Conservation (phyloP, 2,113 vertebrate genomes). For the Oryzias melastigma region DNA sequence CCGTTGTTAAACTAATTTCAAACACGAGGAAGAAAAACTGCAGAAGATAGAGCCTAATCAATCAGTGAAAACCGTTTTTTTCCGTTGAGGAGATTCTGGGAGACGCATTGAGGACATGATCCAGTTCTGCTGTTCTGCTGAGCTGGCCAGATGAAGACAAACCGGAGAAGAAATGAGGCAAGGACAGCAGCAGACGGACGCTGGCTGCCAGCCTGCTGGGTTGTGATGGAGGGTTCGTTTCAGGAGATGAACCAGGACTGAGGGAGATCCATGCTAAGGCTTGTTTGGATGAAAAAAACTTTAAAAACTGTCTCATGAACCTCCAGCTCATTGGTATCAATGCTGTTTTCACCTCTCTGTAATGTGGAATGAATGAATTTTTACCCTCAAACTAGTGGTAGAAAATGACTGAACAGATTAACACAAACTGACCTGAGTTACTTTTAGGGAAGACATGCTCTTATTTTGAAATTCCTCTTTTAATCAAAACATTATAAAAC, state of each 20-base stretch:
- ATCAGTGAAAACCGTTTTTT: slow-evolving; percentile 15
- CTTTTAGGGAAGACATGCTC: too few relatives aligned
- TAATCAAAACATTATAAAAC: too few relatives aligned
- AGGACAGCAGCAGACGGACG: slow-evolving; percentile 26
- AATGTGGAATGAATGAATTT: too few relatives aligned
- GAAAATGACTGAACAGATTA: too few relatives aligned
- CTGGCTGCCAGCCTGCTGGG: slow-evolving; percentile 23
- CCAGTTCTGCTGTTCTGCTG: slow-evolving; percentile 38
- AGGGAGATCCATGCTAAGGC: background rate
- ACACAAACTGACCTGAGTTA: too few relatives aligned
- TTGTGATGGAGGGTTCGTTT: slow-evolving; percentile 25
- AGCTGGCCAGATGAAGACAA: slow-evolving; percentile 29
- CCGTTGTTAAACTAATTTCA: too few relatives aligned
- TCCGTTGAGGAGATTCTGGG: slow-evolving; percentile 9
- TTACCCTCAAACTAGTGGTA: too few relatives aligned
- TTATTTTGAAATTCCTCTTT: too few relatives aligned
- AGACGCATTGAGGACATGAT: slow-evolving; percentile 29
- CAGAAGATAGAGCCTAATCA: background rate
- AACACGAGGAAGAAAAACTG: background rate
- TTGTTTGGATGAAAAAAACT: background rate
- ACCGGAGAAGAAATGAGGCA: slow-evolving; percentile 14
- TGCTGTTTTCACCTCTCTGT: too few relatives aligned
- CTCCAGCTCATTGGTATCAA: too few relatives aligned
- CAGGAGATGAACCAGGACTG: background rate
- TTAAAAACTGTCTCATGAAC: too few relatives aligned